Base-by-base conservation (phyloP, 64 coral and sea anemone species). In the Dendronephthya gigantea region DNA sequence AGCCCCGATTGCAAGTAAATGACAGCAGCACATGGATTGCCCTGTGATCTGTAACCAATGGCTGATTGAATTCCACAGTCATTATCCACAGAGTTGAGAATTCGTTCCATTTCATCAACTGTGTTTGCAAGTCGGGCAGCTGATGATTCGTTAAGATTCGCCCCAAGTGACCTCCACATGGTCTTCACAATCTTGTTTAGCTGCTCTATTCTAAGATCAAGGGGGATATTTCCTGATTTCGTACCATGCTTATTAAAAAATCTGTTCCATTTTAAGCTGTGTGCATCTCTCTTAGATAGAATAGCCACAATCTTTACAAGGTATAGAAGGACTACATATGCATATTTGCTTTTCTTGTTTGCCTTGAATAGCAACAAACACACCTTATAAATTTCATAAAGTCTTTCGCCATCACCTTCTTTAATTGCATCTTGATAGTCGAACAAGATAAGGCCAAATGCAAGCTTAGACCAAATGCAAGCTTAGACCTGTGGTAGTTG, bases 161-260 rank as follows among this genome's bases (percentile, higher is more conserved):
- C 32, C 5, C 84, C 85, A 1, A 91, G 79, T 2, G 3, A 75
- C 50, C 55, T 59, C 90, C 90, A 91, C 43, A 91, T 52, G 13
- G 81, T 82, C n/a, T 91, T 91, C 4, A 87, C 32, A 23, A 83
- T 14, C 30, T 69, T 83, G 28, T 91, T 91, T 30, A 83, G 14
- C 0, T 91, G 85, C 22, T 91, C 90, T 39, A 83, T 91, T 15
- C 47, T 82, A 16, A 91, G 50, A 34, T 91, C 85, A 8, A 91
- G 74, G 28, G 90, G 37, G 48, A 91, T 91, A 37, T 91, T 91
- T 5, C 17, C 25, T 0, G 48, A 70, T 17, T 33, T 83, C 6
- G 13, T 39, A 8, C 90, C 90, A 72, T 82, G 19, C 25, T 33
- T 83, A 38, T 87, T 91, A 74, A 66, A 81, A 49, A 86, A 83